Conservation (phyloP, 2,888 invertebrate genomes). For the Sphinx pinastri region DNA sequence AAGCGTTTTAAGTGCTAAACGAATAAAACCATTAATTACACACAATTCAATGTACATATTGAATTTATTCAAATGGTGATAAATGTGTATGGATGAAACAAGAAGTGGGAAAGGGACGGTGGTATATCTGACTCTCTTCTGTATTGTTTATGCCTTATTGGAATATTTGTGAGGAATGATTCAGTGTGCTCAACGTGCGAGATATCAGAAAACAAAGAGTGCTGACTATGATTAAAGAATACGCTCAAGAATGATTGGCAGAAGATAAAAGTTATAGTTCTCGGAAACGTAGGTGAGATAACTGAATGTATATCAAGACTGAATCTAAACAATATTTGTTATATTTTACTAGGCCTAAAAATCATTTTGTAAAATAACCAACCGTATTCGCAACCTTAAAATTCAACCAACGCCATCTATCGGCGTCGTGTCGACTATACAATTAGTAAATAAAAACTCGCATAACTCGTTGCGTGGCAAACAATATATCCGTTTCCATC, state of each 20-base stretch:
- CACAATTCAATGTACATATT: conserved; percentile 84
- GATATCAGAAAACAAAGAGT: conserved; percentile 37
- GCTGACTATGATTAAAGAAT: conserved; percentile 23
- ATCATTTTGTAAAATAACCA: neutral
- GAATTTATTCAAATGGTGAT: conserved; percentile 84
- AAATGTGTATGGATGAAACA: conserved; percentile 74
- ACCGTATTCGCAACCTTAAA: neutral
- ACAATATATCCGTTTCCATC: neutral
- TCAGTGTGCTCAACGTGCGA: conserved; percentile 54
- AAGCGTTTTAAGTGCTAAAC: conserved; percentile 83
- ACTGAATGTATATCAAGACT: neutral
- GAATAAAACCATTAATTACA: conserved; percentile 84
- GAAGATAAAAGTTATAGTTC: conserved; percentile 12
- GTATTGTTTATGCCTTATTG: conserved; percentile 31
- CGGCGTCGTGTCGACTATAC: neutral
- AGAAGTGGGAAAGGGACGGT: conserved; percentile 68
- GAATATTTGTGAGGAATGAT: conserved; percentile 50
- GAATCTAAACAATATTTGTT: neutral
- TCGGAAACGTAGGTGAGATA: neutral
- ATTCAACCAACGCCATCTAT: conserved; percentile 13
- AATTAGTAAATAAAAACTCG: neutral
- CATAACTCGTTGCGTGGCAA: neutral
- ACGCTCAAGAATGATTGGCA: conserved; percentile 8
- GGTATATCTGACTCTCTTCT: conserved; percentile 34
- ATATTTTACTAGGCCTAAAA: neutral